Conservation (phyloP, 2,888 invertebrate species). For the Pasiphila rectangulata region DNA sequence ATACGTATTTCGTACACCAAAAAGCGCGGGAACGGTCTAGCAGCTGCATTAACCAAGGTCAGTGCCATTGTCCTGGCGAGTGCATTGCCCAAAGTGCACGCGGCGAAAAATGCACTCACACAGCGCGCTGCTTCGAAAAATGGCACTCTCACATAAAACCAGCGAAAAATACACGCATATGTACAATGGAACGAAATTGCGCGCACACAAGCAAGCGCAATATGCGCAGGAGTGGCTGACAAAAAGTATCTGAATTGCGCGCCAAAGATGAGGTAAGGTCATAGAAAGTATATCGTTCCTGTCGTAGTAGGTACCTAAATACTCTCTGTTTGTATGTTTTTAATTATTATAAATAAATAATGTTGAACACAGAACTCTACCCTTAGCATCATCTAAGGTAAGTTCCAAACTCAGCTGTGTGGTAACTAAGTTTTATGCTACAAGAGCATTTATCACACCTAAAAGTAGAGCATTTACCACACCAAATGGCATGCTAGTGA, state of each 20-base stretch:
- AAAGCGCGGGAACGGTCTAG: conserved; percentile 36
- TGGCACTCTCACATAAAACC: conserved; percentile 5
- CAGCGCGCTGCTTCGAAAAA: conserved; percentile 5
- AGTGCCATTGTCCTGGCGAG: conserved; percentile 69
- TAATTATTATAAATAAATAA: no score
- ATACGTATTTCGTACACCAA: conserved; percentile 29
- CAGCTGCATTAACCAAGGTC: conserved; percentile 75
- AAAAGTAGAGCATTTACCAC: no score
- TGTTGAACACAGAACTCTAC: neutral
- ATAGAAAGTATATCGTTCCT: neutral
- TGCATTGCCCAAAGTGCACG: conserved; percentile 75
- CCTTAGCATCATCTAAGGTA: neutral
- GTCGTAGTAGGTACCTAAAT: no score
- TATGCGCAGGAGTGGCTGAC: conserved; percentile 44
- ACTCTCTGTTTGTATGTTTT: no score
- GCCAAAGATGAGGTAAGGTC: conserved; percentile 45
- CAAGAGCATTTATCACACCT: no score
- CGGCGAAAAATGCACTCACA: conserved; percentile 51
- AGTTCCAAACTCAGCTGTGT: neutral
- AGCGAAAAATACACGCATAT: conserved; percentile 10
- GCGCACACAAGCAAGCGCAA: conserved; percentile 27
- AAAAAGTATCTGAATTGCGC: conserved; percentile 71
- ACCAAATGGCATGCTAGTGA: no score
- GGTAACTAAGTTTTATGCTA: no score
- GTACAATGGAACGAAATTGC: conserved; percentile 20